Base-by-base conservation (phyloP, 2,888 invertebrate genomes). In the Pammene fasciana region DNA sequence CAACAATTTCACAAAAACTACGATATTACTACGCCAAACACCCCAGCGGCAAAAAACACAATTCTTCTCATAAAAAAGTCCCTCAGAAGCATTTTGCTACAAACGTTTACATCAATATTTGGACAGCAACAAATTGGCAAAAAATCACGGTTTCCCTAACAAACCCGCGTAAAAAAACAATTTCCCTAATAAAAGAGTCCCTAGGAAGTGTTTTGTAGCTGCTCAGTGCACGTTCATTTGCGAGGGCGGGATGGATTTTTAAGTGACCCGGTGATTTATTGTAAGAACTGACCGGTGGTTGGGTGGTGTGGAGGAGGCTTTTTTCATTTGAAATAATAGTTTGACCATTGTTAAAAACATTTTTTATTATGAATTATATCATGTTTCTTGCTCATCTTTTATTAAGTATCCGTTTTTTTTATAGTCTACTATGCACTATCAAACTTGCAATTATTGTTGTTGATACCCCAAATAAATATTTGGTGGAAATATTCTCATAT, bases 181-280 rank as follows among this genome's bases (percentile, higher is more conserved):
- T 54, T 64, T 64, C 43, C 54, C 54, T 55, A 64, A 61, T 50
- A 66, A 66, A 43, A 43, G 38, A 26, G 41, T 62, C 62, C 62
- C 56, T 45, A 41, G 66, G 50, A 61, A 62, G 57, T 65, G 56
- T 68, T 64, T 68, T 45, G 46, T 36, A 13, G 36, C 43, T 41
- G 64, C 50, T 64, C 26, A 26, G 26, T 26, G 26, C 64, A 64
- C 57, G 64, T 50, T 57, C 64, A 68, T 68, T 38, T 68, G 56
- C 13, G 45, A 43, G 68, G 67, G 46, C 36, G 14, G 56, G 65
- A 57, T 72, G 72, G 61, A 52, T 70, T 72, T 72, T 70, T 70
- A 70, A 70, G 65, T 60, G 72, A 61, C 61, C 52, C 60, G 14
- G 62, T 88, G 89, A 90, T 90, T 90, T 90, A 89, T 90, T 84